A percentile compares a stretch with the other conserved stretches of the same genome.
Evolutionary conservation across 2,797 vertebrate species (phyloP).

Genomic region (Oreochromis grahami): DNA sequence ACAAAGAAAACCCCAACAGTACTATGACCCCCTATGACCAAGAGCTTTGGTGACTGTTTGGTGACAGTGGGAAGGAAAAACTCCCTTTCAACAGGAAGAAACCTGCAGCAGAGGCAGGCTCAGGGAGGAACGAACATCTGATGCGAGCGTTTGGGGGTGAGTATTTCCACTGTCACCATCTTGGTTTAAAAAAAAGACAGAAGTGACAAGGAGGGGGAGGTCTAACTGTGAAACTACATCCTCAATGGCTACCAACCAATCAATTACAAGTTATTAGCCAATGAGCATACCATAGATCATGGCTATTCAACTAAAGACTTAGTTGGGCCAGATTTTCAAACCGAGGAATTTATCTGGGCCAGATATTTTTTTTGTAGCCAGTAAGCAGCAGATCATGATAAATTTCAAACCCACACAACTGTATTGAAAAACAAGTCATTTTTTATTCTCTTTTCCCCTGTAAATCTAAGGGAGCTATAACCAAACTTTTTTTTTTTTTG

Average conservation of each 20-base stretch:
- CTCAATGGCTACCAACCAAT: not conserved
- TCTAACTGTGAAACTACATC: not conserved
- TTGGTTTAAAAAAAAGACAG: not conserved
- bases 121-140: not conserved
- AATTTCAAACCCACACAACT: too few species aligned
- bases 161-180: not conserved
- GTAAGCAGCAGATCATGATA: too few species aligned
- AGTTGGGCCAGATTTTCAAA: too few species aligned
- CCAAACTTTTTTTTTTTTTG: too few species aligned
- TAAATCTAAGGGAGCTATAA: too few species aligned
- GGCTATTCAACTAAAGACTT: too few species aligned
- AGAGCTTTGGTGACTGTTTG: not conserved
- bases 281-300: not conserved
- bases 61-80: not conserved
- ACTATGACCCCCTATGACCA: not conserved
- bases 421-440: too few species aligned
- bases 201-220: not conserved
- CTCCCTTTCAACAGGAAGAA: not conserved
- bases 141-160: not conserved
- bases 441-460: too few species aligned
- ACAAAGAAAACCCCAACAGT: not conserved
- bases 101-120: not conserved
- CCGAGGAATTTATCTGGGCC: too few species aligned
- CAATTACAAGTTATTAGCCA: not conserved
- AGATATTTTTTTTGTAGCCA: too few species aligned